These are phyloP conservation scores for Mus spicilegus DNA, from an alignment of 2,113 vertebrate genomes.

Conservation along the genomic window DNA sequence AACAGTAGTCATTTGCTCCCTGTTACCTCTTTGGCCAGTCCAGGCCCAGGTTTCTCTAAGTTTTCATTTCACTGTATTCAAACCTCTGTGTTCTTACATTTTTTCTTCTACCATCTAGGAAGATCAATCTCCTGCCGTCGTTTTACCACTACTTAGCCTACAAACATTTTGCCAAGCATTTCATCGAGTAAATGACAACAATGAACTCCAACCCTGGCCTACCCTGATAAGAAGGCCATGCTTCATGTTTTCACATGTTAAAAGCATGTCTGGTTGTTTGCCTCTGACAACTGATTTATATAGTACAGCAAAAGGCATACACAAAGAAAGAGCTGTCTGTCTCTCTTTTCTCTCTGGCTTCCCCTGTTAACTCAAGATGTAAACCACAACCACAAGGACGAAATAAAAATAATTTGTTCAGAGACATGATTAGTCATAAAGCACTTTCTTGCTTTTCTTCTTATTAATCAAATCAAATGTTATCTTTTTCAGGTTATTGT, in stretches of 20 bases:
- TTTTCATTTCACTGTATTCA: neutral
- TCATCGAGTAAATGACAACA: neutral
- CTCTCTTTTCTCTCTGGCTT: neutral
- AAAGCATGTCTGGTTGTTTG: neutral
- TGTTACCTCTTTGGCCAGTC: neutral
- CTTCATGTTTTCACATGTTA: neutral
- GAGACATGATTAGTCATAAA: conserved; percentile 59
- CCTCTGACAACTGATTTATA: neutral
- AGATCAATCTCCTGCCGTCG: neutral
- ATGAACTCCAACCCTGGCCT: neutral
- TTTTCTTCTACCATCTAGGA: conserved; percentile 11
- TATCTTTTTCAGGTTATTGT: conserved; percentile 63
- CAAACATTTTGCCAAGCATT: neutral
- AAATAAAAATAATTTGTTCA: conserved; percentile 50
- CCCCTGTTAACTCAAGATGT: neutral
- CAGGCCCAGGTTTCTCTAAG: neutral
- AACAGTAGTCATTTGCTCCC: neutral
- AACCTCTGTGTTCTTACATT: neutral
- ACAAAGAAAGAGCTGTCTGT: neutral
- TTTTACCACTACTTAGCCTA: neutral
- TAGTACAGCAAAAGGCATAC: neutral
- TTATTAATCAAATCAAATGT: conserved; percentile 63
- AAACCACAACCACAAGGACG: conserved; percentile 19
- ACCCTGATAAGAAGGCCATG: neutral
- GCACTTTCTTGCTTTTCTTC: conserved; percentile 47